These are phyloP conservation scores for Cylindroiulus punctatus DNA, from an alignment of 2,888 invertebrate genomes.

Conservation along the genomic window DNA sequence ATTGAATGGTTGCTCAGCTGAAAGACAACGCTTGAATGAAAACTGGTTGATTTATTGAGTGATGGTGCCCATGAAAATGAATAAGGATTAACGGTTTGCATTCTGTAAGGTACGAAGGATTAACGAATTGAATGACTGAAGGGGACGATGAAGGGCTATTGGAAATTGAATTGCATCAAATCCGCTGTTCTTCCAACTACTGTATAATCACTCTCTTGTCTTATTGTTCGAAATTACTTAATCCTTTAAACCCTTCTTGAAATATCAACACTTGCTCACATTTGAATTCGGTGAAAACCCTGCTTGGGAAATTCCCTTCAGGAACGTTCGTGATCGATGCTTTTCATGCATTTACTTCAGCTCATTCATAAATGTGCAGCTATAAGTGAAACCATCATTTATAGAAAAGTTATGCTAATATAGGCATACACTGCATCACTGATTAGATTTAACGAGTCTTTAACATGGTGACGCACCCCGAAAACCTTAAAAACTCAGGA, in stretches of 20 bases:
- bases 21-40: slow-evolving; percentile 20
- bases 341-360: too few species aligned
- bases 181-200: background rate
- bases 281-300: too few species aligned
- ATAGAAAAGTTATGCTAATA: too few species aligned
- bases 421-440: too few species aligned
- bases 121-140: background rate
- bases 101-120: background rate
- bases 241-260: background rate
- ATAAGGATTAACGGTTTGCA: background rate
- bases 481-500: too few species aligned
- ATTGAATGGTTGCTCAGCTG: slow-evolving; percentile 22
- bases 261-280: background rate
- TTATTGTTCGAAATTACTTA: background rate
- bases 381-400: too few species aligned
- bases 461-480: too few species aligned
- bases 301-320: too few species aligned
- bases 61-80: slow-evolving; percentile 1
- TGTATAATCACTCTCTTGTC: background rate
- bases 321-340: too few species aligned
- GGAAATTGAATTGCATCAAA: background rate
- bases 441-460: too few species aligned
- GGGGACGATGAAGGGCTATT: background rate
- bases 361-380: too few species aligned
- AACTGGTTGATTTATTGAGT: slow-evolving; percentile 37